A percentile compares a stretch with the other conserved stretches of the same genome.
phyloP scores from a whole-genome alignment of 2,888 invertebrate genomes.

The Dione juno region DNA sequence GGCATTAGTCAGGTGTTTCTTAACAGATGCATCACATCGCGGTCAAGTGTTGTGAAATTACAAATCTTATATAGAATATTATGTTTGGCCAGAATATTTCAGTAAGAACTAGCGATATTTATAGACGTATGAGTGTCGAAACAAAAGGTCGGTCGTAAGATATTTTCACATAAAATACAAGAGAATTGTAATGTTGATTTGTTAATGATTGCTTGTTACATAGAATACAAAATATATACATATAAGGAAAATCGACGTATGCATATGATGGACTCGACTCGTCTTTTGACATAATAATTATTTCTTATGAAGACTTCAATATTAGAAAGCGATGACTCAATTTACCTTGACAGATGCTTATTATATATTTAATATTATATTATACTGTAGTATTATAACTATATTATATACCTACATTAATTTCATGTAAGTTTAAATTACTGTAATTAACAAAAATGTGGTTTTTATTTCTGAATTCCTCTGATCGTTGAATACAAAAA shows the following conservation, averaged over 20 bases:
- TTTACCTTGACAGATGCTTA: neutral
- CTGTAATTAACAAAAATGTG: too few relatives aligned
- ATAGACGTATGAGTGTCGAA: slow-evolving; percentile 47
- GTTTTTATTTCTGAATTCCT: too few relatives aligned
- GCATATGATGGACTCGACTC: neutral
- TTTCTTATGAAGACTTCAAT: slow-evolving; percentile 2
- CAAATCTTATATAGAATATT: neutral
- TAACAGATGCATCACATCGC: slow-evolving; percentile 5
- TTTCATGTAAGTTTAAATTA: too few relatives aligned
- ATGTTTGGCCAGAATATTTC: neutral
- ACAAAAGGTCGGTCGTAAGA: slow-evolving; percentile 29
- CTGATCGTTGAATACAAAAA: too few relatives aligned
- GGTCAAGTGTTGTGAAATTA: slow-evolving; percentile 10
- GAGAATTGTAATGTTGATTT: slow-evolving; percentile 15
- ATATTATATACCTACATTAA: too few relatives aligned
- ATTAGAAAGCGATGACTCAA: slow-evolving; percentile 4
- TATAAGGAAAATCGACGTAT: slow-evolving; percentile 5
- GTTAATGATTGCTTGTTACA: slow-evolving; percentile 1
- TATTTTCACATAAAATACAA: slow-evolving; percentile 11
- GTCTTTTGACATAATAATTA: neutral
- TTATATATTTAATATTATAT: too few relatives aligned
- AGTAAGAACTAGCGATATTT: neutral
- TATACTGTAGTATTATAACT: too few relatives aligned
- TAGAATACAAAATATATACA: neutral
- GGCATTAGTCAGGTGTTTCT: slow-evolving; percentile 42